These are phyloP conservation scores for Amblyteles armatorius DNA, from an alignment of 2,888 invertebrate genomes.

Conservation along the genomic window DNA sequence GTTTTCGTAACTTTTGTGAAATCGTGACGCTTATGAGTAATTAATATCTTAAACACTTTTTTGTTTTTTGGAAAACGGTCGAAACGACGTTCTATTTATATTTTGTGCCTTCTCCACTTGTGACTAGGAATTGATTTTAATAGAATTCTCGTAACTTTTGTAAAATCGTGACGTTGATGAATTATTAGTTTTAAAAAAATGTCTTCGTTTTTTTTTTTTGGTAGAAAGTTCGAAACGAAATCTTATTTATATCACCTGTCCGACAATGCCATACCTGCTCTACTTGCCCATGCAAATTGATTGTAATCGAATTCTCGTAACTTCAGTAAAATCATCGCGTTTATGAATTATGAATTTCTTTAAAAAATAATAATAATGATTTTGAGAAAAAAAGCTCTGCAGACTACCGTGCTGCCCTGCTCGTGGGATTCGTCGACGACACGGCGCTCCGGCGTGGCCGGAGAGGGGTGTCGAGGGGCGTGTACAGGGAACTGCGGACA, in stretches of 20 bases:
- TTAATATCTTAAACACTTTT: too few species aligned
- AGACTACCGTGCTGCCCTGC: background rate
- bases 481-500: slow-evolving; percentile 62
- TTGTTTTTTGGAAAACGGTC: background rate
- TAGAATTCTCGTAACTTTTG: background rate
- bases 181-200: background rate
- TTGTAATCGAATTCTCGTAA: too few species aligned
- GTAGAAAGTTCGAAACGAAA: background rate
- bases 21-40: background rate
- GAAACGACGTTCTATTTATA: background rate
- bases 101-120: background rate
- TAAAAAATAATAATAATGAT: too few species aligned
- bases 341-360: too few species aligned
- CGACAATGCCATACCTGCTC: background rate
- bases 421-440: slow-evolving; percentile 47
- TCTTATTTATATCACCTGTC: background rate
- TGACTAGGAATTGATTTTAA: background rate
- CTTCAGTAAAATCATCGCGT: too few species aligned
- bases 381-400: slow-evolving; percentile 1
- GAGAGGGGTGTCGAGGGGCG: slow-evolving; percentile 18
- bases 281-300: background rate
- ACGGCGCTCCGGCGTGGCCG: slow-evolving; percentile 22
- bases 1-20: background rate
- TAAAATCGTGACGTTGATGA: background rate
- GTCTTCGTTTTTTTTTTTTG: background rate